phyloP scores from a whole-genome alignment of 2,113 vertebrate genomes.

The Channa maculata region DNA sequence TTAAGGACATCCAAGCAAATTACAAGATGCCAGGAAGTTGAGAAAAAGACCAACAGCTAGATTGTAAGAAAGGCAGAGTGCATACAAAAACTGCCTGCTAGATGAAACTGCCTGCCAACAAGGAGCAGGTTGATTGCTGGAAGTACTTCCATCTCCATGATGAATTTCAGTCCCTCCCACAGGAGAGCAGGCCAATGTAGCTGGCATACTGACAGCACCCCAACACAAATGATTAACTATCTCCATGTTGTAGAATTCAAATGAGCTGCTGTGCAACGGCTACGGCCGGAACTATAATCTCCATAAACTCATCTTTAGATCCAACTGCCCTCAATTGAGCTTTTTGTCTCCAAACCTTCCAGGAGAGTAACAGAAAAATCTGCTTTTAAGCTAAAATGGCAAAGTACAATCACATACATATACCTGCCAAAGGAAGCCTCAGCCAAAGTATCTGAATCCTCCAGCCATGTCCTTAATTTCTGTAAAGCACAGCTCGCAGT shows the following conservation, averaged over 20 bases:
- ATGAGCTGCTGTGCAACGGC: constrained; percentile 13
- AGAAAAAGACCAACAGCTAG: constrained; percentile 12
- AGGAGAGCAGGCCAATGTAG: constrained; percentile 31
- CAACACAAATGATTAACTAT: constrained; percentile 41
- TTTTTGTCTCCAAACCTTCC: background rate
- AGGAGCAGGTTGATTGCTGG: constrained; percentile 55
- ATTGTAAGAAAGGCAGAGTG: background rate
- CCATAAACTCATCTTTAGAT: background rate
- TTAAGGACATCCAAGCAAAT: constrained; percentile 18
- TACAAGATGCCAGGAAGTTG: background rate
- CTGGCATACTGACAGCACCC: constrained; percentile 49
- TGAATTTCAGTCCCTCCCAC: constrained; percentile 39
- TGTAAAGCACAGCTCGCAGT: constrained; percentile 47
- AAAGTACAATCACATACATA: constrained; percentile 17
- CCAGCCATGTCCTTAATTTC: constrained; percentile 38
- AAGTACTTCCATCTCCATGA: constrained; percentile 72
- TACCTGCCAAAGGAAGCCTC: constrained; percentile 12
- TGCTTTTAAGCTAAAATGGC: background rate
- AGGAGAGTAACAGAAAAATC: background rate
- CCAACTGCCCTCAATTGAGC: background rate
- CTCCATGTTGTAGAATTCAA: constrained; percentile 41
- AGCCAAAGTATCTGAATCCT: constrained; percentile 42
- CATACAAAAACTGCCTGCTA: constrained; percentile 6
- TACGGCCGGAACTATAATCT: background rate
- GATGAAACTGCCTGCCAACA: constrained; percentile 27